Base-by-base conservation (phyloP, 2,113 vertebrate genomes). In the Dicentrarchus labrax region DNA sequence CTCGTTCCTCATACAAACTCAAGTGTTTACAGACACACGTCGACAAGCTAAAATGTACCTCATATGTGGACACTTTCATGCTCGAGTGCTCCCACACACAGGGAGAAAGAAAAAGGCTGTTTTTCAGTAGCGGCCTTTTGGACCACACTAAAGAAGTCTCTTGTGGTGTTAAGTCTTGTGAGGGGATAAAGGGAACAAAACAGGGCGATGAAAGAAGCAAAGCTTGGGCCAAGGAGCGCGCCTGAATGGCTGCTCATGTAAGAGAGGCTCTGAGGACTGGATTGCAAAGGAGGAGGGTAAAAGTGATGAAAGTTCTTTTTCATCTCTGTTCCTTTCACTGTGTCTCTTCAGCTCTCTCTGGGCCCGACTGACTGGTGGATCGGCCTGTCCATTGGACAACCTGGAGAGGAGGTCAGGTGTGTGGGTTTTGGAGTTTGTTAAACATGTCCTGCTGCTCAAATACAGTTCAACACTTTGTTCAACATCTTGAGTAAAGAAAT, bases 291-390 rank as follows among this genome's bases (percentile, higher is more conserved):
- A 86, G 36, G 30, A 68, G 47, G 21, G 13, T 30, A 17, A 47
- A 71, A 70, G 30, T 53, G 48, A 51, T 85, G 51, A 60, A 16
- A n/a, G 5, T 43, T 72, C 24, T 45, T 67, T 75, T 71, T 84
- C 22, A 78, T 76, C 68, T 72, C 22, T 88, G 69, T 53, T 73
- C 36, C 43, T 67, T 74, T 77, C 36, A 73, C 43, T 62, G 41
- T 72, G 43, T 75, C 51, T 64, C 78, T 56, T 59, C 88, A 98
- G 97, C 73, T 96, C 0, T 96, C 96, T 0, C 91, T 92, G 64
- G 93, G 69, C 41, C 95, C 95, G 30, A 88, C 89, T 45, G 96
- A 95, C 56, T 98, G 97, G 97, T 98, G 97, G 98, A 97, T 98
- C 87, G 98, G 97, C 83, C 51, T 97, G 84, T 95, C 91, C 0